Evolutionary conservation across 2,888 invertebrate species (phyloP).

Genomic region (Drosophila atripex): DNA sequence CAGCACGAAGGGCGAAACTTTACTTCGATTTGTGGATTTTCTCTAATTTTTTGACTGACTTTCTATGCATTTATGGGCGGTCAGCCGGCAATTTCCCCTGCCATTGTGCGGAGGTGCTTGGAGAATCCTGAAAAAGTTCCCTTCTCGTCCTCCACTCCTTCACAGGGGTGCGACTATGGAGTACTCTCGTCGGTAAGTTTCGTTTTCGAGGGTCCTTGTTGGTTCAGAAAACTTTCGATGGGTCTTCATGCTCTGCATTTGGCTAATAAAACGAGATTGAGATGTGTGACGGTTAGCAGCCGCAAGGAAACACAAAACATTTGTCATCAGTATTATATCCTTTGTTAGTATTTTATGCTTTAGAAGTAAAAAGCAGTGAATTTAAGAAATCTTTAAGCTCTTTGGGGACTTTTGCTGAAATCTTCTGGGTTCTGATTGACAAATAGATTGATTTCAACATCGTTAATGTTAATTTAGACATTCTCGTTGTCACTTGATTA

Average conservation of each 20-base stretch:
- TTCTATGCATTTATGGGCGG: slow-evolving; percentile 46
- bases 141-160: slow-evolving; percentile 15
- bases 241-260: slow-evolving; percentile 18
- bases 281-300: background rate
- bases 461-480: slow-evolving; percentile 34
- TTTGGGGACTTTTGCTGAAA: background rate
- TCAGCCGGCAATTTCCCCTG: slow-evolving; percentile 32
- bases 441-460: slow-evolving; percentile 23
- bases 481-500: slow-evolving; percentile 50
- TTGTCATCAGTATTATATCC: background rate
- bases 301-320: background rate
- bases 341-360: background rate
- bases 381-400: background rate
- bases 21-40: slow-evolving; percentile 49
- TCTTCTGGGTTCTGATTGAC: slow-evolving; percentile 21
- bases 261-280: slow-evolving; percentile 12
- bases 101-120: slow-evolving; percentile 40
- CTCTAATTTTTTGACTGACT: slow-evolving; percentile 48
- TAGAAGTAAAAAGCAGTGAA: background rate
- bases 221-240: slow-evolving; percentile 38
- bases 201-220: slow-evolving; percentile 22
- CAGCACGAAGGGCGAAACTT: slow-evolving; percentile 27
- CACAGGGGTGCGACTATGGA: slow-evolving; percentile 33
- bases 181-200: slow-evolving; percentile 39
- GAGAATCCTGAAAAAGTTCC: slow-evolving; percentile 28